Evolutionary conservation across 2,113 vertebrate genomes (phyloP).

Genomic region (Amphiprion ocellaris): DNA sequence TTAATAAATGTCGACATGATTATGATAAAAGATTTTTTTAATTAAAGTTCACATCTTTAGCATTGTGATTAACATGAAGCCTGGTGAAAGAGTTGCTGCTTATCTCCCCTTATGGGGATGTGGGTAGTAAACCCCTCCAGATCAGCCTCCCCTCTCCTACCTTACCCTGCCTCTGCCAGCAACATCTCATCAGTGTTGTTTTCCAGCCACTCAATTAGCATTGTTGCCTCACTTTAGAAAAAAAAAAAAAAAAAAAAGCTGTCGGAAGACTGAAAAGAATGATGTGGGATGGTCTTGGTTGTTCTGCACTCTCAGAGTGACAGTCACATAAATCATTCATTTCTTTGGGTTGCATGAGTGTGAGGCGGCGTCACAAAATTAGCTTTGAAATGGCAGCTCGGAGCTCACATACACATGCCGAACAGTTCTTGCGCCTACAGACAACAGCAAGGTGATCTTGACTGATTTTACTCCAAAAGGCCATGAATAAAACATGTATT

Average conservation of each 20-base stretch:
- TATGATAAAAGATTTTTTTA: slow-evolving; percentile 57
- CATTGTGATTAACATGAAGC: slow-evolving; percentile 49
- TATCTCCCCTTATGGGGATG: slow-evolving; percentile 48
- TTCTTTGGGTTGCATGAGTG: slow-evolving; percentile 53
- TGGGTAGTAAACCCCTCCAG: slow-evolving; percentile 42
- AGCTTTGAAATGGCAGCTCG: slow-evolving; percentile 60
- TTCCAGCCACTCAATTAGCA: slow-evolving; percentile 68
- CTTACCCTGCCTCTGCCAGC: slow-evolving; percentile 8
- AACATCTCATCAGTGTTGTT: slow-evolving; percentile 45
- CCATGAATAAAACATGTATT: slow-evolving; percentile 85
- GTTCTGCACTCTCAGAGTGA: slow-evolving; percentile 51
- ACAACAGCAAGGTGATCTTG: slow-evolving; percentile 68
- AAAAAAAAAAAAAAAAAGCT: slow-evolving; percentile 37
- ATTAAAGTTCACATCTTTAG: slow-evolving; percentile 71
- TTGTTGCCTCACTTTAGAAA: slow-evolving; percentile 34
- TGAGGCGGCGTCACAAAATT: slow-evolving; percentile 43
- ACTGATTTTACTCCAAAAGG: slow-evolving; percentile 64
- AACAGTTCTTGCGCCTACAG: slow-evolving; percentile 44
- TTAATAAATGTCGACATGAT: slow-evolving; percentile 54
- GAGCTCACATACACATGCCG: slow-evolving; percentile 12
- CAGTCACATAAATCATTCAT: slow-evolving; percentile 75
- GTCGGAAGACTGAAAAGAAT: slow-evolving; percentile 39
- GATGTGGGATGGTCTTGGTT: slow-evolving; percentile 28
- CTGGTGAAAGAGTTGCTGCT: slow-evolving; percentile 55
- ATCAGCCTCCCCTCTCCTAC: slow-evolving; percentile 41